Conservation (phyloP, 2,797 vertebrate genomes). For the Mormyrops boulengeri region DNA sequence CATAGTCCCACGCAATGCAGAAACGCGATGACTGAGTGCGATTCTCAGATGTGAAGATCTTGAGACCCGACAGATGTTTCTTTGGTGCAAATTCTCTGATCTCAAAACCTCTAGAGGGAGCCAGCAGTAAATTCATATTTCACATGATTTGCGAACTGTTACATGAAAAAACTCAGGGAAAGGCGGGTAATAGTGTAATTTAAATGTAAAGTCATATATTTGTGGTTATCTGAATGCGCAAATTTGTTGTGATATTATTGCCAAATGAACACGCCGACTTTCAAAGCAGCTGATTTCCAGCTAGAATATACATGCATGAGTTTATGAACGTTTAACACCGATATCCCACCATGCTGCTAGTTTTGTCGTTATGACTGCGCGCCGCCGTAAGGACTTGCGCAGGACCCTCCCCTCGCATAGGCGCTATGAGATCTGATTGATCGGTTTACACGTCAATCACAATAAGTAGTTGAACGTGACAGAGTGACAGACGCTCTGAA, state of each 20-base stretch:
- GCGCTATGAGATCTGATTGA: slow-evolving; percentile 45
- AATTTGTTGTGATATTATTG: not conserved
- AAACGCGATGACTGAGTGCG: not conserved
- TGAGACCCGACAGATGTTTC: not conserved
- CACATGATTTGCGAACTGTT: not conserved
- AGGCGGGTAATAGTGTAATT: not conserved
- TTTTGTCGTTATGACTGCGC: not conserved
- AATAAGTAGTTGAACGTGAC: slow-evolving; percentile 9
- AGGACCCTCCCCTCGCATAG: not conserved
- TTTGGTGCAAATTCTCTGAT: not conserved
- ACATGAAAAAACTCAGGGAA: not conserved
- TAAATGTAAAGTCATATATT: not conserved
- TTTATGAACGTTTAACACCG: not conserved
- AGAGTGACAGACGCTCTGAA: not conserved
- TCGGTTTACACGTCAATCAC: slow-evolving; percentile 12
- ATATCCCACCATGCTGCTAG: not conserved
- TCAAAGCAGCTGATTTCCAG: not conserved
- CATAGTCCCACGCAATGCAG: not conserved
- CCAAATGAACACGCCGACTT: not conserved
- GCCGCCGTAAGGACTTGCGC: not conserved
- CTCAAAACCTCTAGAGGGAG: slow-evolving; percentile 5
- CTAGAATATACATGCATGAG: not conserved
- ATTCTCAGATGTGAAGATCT: not conserved
- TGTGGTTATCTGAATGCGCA: not conserved
- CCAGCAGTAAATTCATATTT: not conserved